Conservation (phyloP, 2,113 vertebrate species). For the Poeciliopsis retropinna region DNA sequence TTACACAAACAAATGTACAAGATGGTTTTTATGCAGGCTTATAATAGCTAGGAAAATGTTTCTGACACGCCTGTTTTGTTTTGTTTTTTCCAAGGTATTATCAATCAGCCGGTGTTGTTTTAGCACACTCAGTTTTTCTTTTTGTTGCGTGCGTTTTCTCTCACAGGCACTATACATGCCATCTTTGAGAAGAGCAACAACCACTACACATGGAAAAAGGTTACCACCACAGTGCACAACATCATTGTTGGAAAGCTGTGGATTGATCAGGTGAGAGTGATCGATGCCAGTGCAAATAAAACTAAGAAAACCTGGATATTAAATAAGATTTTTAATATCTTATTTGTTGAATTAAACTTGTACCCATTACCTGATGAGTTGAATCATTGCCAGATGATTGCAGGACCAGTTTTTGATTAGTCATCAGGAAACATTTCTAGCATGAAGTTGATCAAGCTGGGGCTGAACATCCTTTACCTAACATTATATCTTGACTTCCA, state of each 20-base stretch:
- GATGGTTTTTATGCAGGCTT: neutral
- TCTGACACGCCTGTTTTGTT: neutral
- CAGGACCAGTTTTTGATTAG: neutral
- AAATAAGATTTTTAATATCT: neutral
- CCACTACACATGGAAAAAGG: slow-evolving; percentile 98
- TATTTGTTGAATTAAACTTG: neutral
- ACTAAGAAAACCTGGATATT: neutral
- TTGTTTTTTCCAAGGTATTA: neutral
- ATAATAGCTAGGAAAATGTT: neutral
- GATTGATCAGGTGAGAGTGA: slow-evolving; percentile 92
- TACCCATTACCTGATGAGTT: neutral
- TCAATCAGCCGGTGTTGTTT: neutral
- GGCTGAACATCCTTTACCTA: neutral
- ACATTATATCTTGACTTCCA: no score
- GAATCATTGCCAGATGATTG: neutral
- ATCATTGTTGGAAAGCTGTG: slow-evolving; percentile 98
- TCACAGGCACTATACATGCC: slow-evolving; percentile 92
- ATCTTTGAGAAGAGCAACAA: slow-evolving; percentile 90
- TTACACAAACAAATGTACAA: neutral
- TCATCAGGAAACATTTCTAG: neutral
- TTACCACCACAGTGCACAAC: slow-evolving; percentile 97
- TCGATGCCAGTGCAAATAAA: fast-evolving
- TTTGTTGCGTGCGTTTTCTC: neutral
- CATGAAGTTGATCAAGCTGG: no score
- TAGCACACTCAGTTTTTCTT: neutral